phyloP scores from a whole-genome alignment of 2,797 vertebrate genomes.

The Pangasius sanitwongsei region DNA sequence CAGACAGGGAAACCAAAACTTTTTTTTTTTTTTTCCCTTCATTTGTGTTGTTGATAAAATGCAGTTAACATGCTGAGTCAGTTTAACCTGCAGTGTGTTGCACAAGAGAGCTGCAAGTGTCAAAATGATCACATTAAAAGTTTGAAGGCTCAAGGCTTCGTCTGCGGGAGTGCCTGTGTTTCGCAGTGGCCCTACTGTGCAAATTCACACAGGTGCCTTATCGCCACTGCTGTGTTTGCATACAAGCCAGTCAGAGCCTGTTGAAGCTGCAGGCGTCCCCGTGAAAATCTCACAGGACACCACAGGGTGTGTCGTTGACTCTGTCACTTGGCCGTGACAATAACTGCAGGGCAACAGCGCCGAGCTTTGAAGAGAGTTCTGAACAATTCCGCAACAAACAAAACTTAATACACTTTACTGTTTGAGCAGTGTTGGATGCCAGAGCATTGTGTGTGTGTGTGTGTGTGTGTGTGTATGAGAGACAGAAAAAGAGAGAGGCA shows the following conservation, averaged over 20 bases:
- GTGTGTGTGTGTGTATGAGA: background rate
- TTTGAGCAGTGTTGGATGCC: background rate
- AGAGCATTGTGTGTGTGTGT: background rate
- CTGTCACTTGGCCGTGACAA: slow-evolving; percentile 42
- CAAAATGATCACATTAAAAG: background rate
- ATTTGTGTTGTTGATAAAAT: background rate
- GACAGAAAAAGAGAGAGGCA: background rate
- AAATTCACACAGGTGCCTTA: slow-evolving; percentile 29
- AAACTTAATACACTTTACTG: background rate
- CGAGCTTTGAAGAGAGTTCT: background rate
- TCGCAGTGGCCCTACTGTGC: slow-evolving; percentile 15
- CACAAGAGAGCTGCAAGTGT: background rate
- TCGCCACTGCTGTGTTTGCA: slow-evolving; percentile 35
- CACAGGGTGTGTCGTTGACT: slow-evolving; percentile 52
- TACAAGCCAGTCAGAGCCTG: slow-evolving; percentile 52
- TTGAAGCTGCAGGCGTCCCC: slow-evolving; percentile 50
- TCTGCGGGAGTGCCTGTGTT: background rate
- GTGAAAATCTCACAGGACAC: slow-evolving; percentile 23
- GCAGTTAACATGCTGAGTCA: background rate
- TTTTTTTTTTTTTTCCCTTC: background rate
- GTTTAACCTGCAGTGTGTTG: background rate
- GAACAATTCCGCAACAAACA: background rate
- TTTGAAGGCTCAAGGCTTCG: background rate
- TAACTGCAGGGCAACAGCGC: slow-evolving; percentile 31
- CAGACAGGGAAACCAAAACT: background rate